Evolutionary conservation across 2,113 vertebrate species (phyloP).

Genomic region (Naja naja): DNA sequence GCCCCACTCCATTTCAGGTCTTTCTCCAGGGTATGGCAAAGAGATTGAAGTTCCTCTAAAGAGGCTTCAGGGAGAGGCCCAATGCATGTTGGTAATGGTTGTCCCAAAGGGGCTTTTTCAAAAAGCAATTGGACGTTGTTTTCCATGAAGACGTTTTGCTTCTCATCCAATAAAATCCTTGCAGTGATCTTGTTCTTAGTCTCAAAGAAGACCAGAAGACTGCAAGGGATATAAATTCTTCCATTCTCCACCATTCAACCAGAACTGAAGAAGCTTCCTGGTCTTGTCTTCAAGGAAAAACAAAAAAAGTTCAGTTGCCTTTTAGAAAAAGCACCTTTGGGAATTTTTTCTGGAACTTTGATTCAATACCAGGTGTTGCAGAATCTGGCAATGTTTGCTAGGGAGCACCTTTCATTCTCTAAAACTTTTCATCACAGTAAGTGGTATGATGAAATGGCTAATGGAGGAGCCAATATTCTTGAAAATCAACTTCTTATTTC

Average conservation of each 20-base stretch:
- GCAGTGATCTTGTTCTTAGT: neutral
- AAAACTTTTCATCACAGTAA: neutral
- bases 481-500: neutral
- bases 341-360: neutral
- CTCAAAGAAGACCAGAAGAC: neutral
- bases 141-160: accelerated
- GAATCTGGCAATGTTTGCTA: neutral
- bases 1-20: neutral
- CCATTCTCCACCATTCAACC: neutral
- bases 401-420: neutral
- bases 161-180: neutral
- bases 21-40: neutral
- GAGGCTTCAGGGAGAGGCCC: neutral
- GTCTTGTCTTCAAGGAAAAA: neutral
- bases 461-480: neutral
- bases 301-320: neutral
- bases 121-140: neutral
- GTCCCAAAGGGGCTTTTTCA: neutral
- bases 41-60: neutral
- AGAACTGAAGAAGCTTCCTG: neutral
- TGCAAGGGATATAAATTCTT: neutral
- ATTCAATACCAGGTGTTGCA: neutral
- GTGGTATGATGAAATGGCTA: neutral
- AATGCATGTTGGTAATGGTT: neutral
- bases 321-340: neutral